Conservation (phyloP, 2,113 vertebrate species). For the Theristicus caerulescens region DNA sequence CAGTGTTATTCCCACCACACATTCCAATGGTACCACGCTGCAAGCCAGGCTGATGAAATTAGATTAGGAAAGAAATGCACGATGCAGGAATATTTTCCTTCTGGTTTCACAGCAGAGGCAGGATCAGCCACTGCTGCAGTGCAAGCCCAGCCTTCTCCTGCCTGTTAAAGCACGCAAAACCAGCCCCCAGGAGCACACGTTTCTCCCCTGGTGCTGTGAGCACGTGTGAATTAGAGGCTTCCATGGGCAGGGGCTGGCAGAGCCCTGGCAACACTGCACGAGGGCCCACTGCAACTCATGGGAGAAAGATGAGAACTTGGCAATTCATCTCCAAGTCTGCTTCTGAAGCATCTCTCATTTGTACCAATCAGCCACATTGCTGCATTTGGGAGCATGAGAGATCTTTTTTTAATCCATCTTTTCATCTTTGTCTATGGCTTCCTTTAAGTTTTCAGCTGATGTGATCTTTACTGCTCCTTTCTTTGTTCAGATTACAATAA, state of each 20-base stretch:
- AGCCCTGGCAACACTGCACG: not conserved
- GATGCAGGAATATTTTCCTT: not conserved
- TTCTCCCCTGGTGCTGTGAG: not conserved
- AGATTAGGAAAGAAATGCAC: not conserved
- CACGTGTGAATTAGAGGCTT: not conserved
- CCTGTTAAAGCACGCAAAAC: not conserved
- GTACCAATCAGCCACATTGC: slow-evolving; percentile 40
- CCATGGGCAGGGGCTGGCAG: not conserved
- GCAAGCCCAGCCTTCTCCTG: not conserved
- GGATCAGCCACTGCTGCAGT: not conserved
- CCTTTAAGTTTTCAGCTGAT: slow-evolving; percentile 42
- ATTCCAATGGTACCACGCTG: not conserved
- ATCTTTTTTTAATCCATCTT: not conserved
- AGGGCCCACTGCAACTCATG: not conserved
- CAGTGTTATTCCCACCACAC: not conserved
- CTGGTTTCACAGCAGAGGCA: not conserved
- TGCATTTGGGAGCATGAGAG: slow-evolving; percentile 1
- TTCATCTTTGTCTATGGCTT: slow-evolving; percentile 8
- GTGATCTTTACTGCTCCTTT: slow-evolving; percentile 42
- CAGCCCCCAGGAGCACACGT: not conserved
- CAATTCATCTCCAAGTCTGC: not conserved
- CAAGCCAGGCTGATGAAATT: not conserved
- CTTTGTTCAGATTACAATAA: slow-evolving; percentile 70
- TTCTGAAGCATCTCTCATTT: slow-evolving; percentile 31
- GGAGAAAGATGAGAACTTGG: not conserved